Conservation (phyloP, 2,888 invertebrate species). For the Sussaba pulchella region DNA sequence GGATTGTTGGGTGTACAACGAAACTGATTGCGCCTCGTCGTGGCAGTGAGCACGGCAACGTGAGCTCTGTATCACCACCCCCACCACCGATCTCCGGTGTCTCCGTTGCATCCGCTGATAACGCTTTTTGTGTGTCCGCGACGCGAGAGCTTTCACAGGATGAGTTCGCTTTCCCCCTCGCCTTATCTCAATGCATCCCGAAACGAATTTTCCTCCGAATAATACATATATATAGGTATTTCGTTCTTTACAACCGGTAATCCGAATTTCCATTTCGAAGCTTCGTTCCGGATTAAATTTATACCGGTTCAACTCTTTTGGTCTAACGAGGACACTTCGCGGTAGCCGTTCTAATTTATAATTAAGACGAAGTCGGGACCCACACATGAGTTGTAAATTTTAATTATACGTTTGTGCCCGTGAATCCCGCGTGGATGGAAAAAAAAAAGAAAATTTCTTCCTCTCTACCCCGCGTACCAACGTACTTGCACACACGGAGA, state of each 20-base stretch:
- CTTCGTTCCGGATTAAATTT: slow-evolving; percentile 32
- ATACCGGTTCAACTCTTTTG: slow-evolving; percentile 36
- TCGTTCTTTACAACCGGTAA: no score
- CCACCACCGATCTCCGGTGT: slow-evolving; percentile 11
- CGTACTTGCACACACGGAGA: no score
- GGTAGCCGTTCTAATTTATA: slow-evolving; percentile 31
- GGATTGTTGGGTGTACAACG: slow-evolving; percentile 16
- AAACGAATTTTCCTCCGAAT: slow-evolving; percentile 50
- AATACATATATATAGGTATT: slow-evolving; percentile 13
- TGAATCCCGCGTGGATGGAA: neutral
- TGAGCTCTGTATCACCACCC: neutral
- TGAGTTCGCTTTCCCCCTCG: slow-evolving; percentile 54
- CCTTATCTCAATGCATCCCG: slow-evolving; percentile 64
- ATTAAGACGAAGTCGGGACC: slow-evolving; percentile 16
- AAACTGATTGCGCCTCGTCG: slow-evolving; percentile 37
- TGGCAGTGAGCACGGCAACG: neutral
- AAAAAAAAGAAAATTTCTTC: slow-evolving; percentile 27
- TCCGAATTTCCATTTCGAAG: neutral
- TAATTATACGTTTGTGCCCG: slow-evolving; percentile 26
- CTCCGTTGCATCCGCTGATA: slow-evolving; percentile 45
- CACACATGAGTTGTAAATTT: slow-evolving; percentile 9
- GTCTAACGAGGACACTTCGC: slow-evolving; percentile 46
- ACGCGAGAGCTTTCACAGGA: slow-evolving; percentile 55
- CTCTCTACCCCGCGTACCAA: no score
- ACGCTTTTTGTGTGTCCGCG: slow-evolving; percentile 40